Evolutionary conservation across 1,140 invertebrate genomes (phyloP), one percentile per base, ranked within the genome.

Genomic region (Trinorchestia longiramus): DNA sequence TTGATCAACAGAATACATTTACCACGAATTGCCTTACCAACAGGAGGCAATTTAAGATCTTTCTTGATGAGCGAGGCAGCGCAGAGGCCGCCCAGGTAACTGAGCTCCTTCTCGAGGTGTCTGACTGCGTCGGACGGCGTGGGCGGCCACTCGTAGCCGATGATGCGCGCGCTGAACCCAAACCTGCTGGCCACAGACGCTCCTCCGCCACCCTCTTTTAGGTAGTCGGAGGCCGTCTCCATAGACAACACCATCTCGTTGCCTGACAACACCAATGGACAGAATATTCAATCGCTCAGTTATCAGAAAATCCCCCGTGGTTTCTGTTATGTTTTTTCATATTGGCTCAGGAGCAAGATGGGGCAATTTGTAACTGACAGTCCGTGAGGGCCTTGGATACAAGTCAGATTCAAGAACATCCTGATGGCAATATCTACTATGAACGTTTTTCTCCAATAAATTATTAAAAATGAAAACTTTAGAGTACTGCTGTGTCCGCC

Each of bases 171-270:
- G 96, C 99, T 99, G 97, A 99, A 99, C 4, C 99, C 99, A 97
- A 98, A 99, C 90, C 98, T 98, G 97, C 97, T 98, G 8, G 98
- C 98, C 11, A 91, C 43, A 91, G 88, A 91, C 92, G 92, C 92
- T 19, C 92, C 92, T 8, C 92, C 92, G 97, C 98, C 98, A 95
- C 99, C 99, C 97, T 99, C 99, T 97, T 99, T 99, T 96, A 99
- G 98, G 97, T 99, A 99, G 97, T 99, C 98, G 0, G 99, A 99
- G 0, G 99, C 99, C 0, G 99, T 99, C 97, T 99, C 99, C 97
- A 99, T 97, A 0, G 99, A 99, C 97, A 99, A 99, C 96, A 99
- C 98, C 0, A 99, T 98, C 97, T 99, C 99, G 97, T 99, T 99
- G 43, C 99, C 99, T 98, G 97, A 28, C n/a, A 36, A 77, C 62